phyloP scores from a whole-genome alignment of 2,797 vertebrate species.

The Odontamblyopus lacepedii region DNA sequence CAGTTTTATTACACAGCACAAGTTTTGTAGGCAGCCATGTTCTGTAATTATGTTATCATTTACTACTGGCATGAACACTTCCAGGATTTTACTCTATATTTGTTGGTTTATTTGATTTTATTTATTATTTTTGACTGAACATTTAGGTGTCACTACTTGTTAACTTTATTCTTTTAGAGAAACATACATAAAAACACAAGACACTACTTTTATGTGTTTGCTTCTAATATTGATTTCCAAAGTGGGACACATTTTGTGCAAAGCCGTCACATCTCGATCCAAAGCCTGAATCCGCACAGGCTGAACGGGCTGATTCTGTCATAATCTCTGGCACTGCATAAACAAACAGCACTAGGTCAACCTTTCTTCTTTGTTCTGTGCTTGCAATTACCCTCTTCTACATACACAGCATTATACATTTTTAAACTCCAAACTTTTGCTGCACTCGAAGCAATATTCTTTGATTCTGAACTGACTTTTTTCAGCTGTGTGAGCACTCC shows the following conservation, averaged over 20 bases:
- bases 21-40: no score
- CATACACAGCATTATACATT: conserved; percentile 31
- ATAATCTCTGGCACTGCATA: conserved; percentile 11
- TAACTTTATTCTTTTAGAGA: not conserved
- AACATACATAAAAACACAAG: not conserved
- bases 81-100: no score
- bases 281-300: conserved; percentile 19
- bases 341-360: conserved; percentile 34
- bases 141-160: not conserved
- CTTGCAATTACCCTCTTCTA: conserved; percentile 30
- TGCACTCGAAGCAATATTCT: conserved; percentile 17
- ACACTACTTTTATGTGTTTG: not conserved
- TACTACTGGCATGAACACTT: no score
- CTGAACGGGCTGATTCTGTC: conserved; percentile 10
- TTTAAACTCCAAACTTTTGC: conserved; percentile 20
- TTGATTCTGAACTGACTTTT: conserved; percentile 1
- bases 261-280: conserved; percentile 34
- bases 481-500: not conserved
- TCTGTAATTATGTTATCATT: no score
- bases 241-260: conserved; percentile 16
- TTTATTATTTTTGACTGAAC: not conserved
- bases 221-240: not conserved
- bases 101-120: no score
- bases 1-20: not conserved
- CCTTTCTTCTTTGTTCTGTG: conserved; percentile 34